These are phyloP conservation scores for Leucophenga montana DNA, from an alignment of 2,888 invertebrate genomes.

Conservation along the genomic window DNA sequence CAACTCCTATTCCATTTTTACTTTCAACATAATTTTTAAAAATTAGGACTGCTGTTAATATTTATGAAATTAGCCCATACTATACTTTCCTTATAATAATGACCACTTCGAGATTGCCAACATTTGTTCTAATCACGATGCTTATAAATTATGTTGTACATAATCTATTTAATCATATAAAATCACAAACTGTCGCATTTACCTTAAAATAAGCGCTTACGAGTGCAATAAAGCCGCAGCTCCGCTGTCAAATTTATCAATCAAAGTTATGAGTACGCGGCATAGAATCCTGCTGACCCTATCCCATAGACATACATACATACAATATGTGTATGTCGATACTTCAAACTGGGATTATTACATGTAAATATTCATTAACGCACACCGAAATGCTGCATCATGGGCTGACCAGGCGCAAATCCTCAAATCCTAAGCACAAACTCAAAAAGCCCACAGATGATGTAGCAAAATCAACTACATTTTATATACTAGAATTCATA, in stretches of 20 bases:
- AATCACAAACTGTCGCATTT: slow-evolving; percentile 51
- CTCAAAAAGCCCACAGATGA: slow-evolving; percentile 38
- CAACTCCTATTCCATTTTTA: too few relatives aligned
- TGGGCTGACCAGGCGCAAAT: slow-evolving; percentile 30
- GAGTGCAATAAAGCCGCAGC: slow-evolving; percentile 28
- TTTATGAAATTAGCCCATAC: neutral
- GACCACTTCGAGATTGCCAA: slow-evolving; percentile 46
- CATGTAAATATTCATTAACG: slow-evolving; percentile 19
- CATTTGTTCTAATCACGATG: slow-evolving; percentile 60
- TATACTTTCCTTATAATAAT: neutral
- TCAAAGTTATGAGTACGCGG: slow-evolving; percentile 28
- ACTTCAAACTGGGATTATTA: slow-evolving; percentile 9
- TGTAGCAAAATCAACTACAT: slow-evolving; percentile 11
- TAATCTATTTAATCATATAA: slow-evolving; percentile 63
- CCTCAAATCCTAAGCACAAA: slow-evolving; percentile 21
- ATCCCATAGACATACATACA: too few relatives aligned
- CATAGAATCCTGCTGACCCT: neutral
- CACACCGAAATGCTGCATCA: slow-evolving; percentile 16
- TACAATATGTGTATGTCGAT: slow-evolving; percentile 1
- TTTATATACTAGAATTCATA: neutral
- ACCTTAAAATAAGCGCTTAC: slow-evolving; percentile 10
- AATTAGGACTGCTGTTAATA: too few relatives aligned
- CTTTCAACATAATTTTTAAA: too few relatives aligned
- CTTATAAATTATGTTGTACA: slow-evolving; percentile 54
- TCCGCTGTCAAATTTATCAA: slow-evolving; percentile 38